Conservation (phyloP, 2,888 invertebrate species). For the Phortica magna region DNA sequence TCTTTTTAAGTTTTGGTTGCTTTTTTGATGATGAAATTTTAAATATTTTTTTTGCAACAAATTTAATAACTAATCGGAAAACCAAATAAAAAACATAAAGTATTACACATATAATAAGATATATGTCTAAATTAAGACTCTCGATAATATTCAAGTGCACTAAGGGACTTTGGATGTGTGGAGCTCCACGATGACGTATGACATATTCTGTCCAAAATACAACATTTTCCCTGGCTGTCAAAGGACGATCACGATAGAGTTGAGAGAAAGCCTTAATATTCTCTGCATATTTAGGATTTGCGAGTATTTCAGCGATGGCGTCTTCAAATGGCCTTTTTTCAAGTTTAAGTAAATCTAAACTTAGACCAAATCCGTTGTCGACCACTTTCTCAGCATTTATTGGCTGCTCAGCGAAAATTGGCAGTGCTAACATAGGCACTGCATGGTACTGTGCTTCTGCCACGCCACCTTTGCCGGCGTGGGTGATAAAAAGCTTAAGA, state of each 20-base stretch:
- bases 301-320: slow-evolving; percentile 63
- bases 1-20: not conserved
- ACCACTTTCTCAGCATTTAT: slow-evolving; percentile 66
- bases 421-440: slow-evolving; percentile 79
- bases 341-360: slow-evolving; percentile 56
- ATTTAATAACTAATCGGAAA: not conserved
- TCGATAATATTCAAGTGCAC: slow-evolving; percentile 78
- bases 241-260: slow-evolving; percentile 80
- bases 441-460: slow-evolving; percentile 82
- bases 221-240: slow-evolving; percentile 79
- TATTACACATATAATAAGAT: slow-evolving; percentile 51
- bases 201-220: slow-evolving; percentile 82
- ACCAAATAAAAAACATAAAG: slow-evolving; percentile 26
- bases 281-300: slow-evolving; percentile 61
- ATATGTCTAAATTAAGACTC: slow-evolving; percentile 79
- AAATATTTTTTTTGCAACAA: not conserved
- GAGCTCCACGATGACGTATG: slow-evolving; percentile 80
- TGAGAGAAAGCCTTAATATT: slow-evolving; percentile 77
- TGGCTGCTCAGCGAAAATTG: slow-evolving; percentile 74
- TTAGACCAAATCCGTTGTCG: slow-evolving; percentile 65
- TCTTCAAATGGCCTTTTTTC: slow-evolving; percentile 52
- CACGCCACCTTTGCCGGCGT: slow-evolving; percentile 83
- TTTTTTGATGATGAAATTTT: slow-evolving; percentile 2
- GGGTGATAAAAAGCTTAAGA: slow-evolving; percentile 82
- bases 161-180: slow-evolving; percentile 79